phyloP scores from a whole-genome alignment of 2,888 invertebrate genomes.

The Pseudococcus jackbeardsleyi region DNA sequence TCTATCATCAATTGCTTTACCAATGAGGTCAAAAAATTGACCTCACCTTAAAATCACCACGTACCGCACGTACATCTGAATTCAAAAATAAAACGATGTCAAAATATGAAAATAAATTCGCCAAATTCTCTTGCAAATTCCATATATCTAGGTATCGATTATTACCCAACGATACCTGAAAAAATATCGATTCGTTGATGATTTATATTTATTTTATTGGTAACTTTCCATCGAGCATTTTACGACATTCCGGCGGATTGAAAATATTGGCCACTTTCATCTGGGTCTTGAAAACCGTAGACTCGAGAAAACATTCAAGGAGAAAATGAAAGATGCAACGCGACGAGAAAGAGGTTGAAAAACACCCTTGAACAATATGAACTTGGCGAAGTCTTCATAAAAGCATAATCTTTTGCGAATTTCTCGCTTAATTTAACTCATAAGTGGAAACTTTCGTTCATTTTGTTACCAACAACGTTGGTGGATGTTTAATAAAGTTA shows the following conservation, averaged over 20 bases:
- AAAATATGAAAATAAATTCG: no score
- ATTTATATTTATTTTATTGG: not conserved
- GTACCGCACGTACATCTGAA: no score
- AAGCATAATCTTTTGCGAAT: conserved; percentile 44
- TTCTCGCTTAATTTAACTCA: conserved; percentile 55
- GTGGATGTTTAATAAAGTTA: conserved; percentile 45
- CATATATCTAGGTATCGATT: not conserved
- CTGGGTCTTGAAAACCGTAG: not conserved
- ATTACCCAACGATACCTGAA: not conserved
- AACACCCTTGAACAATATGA: conserved; percentile 25
- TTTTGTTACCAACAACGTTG: conserved; percentile 13
- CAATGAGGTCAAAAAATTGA: no score
- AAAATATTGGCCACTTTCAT: not conserved
- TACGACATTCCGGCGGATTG: not conserved
- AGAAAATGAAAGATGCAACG: conserved; percentile 1
- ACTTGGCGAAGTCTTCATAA: conserved; percentile 10
- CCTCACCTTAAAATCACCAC: no score
- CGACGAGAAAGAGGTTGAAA: conserved; percentile 12
- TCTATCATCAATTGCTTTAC: no score
- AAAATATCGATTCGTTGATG: not conserved
- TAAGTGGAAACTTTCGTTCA: conserved; percentile 44
- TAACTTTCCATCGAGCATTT: not conserved
- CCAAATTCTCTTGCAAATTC: no score
- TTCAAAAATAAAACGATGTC: no score
- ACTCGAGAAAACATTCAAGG: not conserved